Conservation (phyloP, 64 coral and sea anemone species). For the Pachyseris speciosa region DNA sequence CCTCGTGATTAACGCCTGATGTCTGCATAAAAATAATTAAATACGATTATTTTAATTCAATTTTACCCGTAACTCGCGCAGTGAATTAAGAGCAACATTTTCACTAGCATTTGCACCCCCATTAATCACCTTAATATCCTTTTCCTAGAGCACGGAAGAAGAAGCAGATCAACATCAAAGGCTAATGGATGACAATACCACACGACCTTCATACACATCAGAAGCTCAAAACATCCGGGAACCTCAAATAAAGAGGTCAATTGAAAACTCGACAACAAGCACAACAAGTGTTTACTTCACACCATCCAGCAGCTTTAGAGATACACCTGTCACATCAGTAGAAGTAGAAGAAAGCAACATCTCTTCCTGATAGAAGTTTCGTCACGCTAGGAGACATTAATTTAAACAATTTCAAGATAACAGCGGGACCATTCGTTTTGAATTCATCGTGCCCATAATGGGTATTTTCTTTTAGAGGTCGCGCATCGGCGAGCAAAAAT, state of each 20-base stretch:
- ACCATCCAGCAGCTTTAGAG: neutral
- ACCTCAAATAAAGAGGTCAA: neutral
- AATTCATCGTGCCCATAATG: too few relatives aligned
- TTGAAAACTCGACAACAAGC: neutral
- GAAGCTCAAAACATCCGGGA: neutral
- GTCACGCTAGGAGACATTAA: too few relatives aligned
- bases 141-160: neutral
- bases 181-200: neutral
- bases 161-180: neutral
- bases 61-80: too few relatives aligned
- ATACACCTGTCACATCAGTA: neutral
- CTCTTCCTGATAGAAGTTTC: neutral
- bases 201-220: neutral
- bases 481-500: too few relatives aligned
- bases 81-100: too few relatives aligned
- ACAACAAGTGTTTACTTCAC: conserved; percentile 30
- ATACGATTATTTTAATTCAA: too few relatives aligned
- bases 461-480: too few relatives aligned
- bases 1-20: too few relatives aligned
- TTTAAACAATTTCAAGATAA: neutral
- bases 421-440: too few relatives aligned
- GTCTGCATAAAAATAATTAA: too few relatives aligned
- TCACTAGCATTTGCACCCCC: neutral
- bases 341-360: neutral
- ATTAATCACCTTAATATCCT: neutral